A percentile compares a stretch with the other conserved stretches of the same genome.
Evolutionary conservation across 2,888 invertebrate species (phyloP).

Genomic region (Phania funesta): DNA sequence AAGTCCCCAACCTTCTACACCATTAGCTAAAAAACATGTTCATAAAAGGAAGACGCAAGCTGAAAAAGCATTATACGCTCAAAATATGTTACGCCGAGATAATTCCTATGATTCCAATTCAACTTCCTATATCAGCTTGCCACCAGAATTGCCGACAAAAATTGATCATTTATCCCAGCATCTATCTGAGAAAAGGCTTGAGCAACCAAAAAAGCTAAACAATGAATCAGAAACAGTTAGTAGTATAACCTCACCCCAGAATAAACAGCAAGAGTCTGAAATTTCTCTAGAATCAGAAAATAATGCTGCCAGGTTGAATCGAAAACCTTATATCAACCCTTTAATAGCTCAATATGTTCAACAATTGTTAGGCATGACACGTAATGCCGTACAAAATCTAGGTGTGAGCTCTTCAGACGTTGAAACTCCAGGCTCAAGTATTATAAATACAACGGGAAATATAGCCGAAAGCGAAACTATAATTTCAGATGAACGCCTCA

Average conservation of each 20-base stretch:
- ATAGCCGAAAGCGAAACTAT: conserved; percentile 64
- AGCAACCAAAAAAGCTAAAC: not conserved
- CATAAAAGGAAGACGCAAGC: conserved; percentile 15
- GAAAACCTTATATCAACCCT: conserved; percentile 73
- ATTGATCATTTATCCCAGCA: conserved; percentile 48
- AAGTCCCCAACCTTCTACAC: conserved; percentile 39
- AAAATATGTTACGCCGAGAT: conserved; percentile 50
- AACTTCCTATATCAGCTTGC: conserved; percentile 76
- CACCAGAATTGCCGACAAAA: conserved; percentile 66
- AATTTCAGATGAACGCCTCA: conserved; percentile 70
- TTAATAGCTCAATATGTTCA: conserved; percentile 80
- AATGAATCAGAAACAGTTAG: not conserved
- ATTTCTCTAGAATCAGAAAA: not conserved
- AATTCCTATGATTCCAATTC: conserved; percentile 75
- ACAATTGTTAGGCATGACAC: conserved; percentile 82
- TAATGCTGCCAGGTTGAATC: not conserved
- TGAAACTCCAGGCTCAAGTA: conserved; percentile 81
- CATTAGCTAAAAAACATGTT: conserved; percentile 42
- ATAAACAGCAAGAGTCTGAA: conserved; percentile 13
- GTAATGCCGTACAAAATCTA: conserved; percentile 81
- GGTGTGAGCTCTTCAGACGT: conserved; percentile 81
- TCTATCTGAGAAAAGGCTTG: not conserved
- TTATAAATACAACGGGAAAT: conserved; percentile 80
- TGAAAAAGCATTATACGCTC: not conserved
- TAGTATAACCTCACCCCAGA: not conserved